Percentiles rank a stretch among this genome's conserved stretches.
phyloP scores from a whole-genome alignment of 1,140 invertebrate species.

The Eumaeus atala region DNA sequence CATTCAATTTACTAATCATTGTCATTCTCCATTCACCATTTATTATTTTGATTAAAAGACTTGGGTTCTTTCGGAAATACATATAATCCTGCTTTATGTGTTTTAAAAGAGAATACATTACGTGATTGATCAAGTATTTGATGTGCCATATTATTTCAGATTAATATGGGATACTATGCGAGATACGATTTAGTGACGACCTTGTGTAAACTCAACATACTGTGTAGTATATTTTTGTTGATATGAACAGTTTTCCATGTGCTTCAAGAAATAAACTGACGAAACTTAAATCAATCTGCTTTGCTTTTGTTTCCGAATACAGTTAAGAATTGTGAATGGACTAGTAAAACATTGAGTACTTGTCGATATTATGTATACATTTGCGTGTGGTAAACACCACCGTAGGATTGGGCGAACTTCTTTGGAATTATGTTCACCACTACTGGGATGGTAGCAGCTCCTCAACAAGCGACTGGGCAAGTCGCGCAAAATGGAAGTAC shows the following conservation, averaged over 20 bases:
- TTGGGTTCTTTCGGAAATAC: constrained; percentile 39
- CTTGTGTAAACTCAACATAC: constrained; percentile 39
- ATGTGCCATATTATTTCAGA: no score
- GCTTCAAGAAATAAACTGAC: constrained; percentile 9
- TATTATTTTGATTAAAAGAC: constrained; percentile 33
- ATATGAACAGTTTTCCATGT: constrained; percentile 13
- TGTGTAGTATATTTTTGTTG: constrained; percentile 31
- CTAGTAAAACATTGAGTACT: constrained; percentile 36
- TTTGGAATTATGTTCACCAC: constrained; percentile 60
- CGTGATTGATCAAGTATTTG: no score
- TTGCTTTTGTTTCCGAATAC: constrained; percentile 9
- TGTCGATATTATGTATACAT: constrained; percentile 62
- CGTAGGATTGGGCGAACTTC: constrained; percentile 52
- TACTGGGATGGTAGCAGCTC: constrained; percentile 60
- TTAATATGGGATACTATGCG: constrained; percentile 12
- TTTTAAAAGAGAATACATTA: no score
- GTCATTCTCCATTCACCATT: constrained; percentile 19
- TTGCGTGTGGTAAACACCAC: constrained; percentile 57
- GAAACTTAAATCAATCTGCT: not conserved
- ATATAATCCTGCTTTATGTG: no score
- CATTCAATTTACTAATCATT: no score
- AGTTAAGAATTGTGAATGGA: constrained; percentile 29
- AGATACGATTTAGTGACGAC: constrained; percentile 32
- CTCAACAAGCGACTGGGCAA: constrained; percentile 55
- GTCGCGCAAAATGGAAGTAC: constrained; percentile 60